Evolutionary conservation across 1,140 invertebrate species (phyloP).

Genomic region (Pygmarrhopalites habei): DNA sequence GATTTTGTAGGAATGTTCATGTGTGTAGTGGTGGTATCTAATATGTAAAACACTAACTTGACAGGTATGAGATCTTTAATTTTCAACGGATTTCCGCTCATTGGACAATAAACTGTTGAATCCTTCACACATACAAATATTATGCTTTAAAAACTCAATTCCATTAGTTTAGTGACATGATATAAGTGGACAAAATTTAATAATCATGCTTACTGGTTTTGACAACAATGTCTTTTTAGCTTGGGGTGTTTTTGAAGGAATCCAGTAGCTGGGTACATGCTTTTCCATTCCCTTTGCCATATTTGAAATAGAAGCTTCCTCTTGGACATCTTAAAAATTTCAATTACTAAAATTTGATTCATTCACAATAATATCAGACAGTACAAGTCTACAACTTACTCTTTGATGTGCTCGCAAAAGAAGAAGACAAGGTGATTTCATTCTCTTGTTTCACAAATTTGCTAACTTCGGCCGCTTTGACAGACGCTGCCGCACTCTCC

Average conservation of each 20-base stretch:
- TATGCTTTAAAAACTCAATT: too few species aligned
- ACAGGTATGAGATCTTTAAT: conserved; percentile 89
- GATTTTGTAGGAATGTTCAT: too few species aligned
- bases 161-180: too few species aligned
- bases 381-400: not conserved
- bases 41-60: too few species aligned
- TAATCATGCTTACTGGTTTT: conserved; percentile 73
- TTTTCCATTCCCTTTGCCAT: conserved; percentile 63
- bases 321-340: conserved; percentile 7
- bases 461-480: conserved; percentile 60
- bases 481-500: conserved; percentile 59
- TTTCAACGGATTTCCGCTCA: conserved; percentile 80
- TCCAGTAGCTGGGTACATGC: conserved; percentile 92
- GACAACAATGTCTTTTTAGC: conserved; percentile 61
- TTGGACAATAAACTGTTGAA: conserved; percentile 84
- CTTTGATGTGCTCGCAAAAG: too few species aligned
- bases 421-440: too few species aligned
- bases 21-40: too few species aligned
- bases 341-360: not conserved
- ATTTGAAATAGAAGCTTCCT: conserved; percentile 58
- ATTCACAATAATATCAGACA: not conserved
- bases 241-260: conserved; percentile 80
- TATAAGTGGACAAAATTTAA: not conserved
- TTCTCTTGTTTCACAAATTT: conserved; percentile 55
- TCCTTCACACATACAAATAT: too few species aligned